phyloP scores from a whole-genome alignment of 2,888 invertebrate genomes.

The Lochmaea crataegi region DNA sequence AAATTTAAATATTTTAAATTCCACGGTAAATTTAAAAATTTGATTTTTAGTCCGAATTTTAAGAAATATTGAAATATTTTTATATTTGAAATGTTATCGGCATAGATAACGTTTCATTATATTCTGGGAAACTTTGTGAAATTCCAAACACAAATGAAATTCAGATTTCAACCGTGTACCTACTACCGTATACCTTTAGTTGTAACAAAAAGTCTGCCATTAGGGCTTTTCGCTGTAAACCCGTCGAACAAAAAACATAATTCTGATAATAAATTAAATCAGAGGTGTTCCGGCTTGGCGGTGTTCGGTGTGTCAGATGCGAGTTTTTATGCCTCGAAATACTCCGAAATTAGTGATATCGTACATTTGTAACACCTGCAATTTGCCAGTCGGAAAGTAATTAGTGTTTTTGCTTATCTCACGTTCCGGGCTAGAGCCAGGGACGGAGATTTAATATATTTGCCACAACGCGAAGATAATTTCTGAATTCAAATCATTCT shows the following conservation, averaged over 20 bases:
- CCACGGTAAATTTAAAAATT: too few species aligned
- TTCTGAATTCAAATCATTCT: conserved; percentile 6
- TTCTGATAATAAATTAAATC: conserved; percentile 54
- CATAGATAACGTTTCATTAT: too few species aligned
- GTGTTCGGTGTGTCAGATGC: conserved; percentile 39
- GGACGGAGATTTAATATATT: conserved; percentile 14
- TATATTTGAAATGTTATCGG: too few species aligned
- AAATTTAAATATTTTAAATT: too few species aligned
- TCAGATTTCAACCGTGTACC: neutral
- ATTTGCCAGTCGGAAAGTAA: conserved; percentile 65
- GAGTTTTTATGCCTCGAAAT: conserved; percentile 40
- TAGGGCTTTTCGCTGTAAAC: conserved; percentile 42
- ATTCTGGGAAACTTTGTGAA: neutral
- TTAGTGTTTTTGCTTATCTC: conserved; percentile 65
- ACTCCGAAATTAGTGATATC: conserved; percentile 55
- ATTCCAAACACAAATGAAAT: neutral
- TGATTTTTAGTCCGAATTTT: too few species aligned
- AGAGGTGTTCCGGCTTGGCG: conserved; percentile 50
- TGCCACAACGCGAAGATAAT: neutral
- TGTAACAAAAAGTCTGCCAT: conserved; percentile 41
- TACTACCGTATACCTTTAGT: neutral
- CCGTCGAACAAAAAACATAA: conserved; percentile 46
- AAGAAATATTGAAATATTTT: too few species aligned
- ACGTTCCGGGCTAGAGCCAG: conserved; percentile 53
- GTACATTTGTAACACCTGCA: conserved; percentile 65